These are phyloP conservation scores for Gnathonemus longibarbis DNA, from an alignment of 2,113 vertebrate genomes.

Conservation along the genomic window DNA sequence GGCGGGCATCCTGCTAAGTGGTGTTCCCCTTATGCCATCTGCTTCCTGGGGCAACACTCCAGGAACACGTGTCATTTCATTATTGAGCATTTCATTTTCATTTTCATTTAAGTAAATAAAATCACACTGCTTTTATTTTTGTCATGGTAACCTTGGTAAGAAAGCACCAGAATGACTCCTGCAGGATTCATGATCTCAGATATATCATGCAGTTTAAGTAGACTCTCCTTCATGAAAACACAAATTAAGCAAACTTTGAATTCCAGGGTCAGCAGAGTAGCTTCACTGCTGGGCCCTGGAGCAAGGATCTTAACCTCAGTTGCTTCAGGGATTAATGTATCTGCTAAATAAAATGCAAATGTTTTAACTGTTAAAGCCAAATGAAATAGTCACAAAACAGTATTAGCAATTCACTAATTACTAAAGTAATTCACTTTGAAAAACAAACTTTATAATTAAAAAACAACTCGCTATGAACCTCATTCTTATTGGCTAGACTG, in stretches of 20 bases:
- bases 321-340: neutral
- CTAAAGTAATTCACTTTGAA: neutral
- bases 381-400: neutral
- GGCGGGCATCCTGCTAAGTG: neutral
- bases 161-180: neutral
- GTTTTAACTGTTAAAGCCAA: neutral
- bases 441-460: neutral
- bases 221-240: neutral
- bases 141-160: neutral
- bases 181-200: neutral
- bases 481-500: slow-evolving; percentile 47
- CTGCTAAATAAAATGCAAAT: neutral
- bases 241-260: neutral
- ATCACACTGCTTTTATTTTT: neutral
- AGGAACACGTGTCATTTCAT: neutral
- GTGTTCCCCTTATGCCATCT: neutral
- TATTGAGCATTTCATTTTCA: neutral
- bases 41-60: neutral
- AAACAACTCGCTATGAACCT: slow-evolving; percentile 39
- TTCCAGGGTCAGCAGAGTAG: neutral
- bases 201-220: neutral
- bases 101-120: neutral
- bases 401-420: no score
- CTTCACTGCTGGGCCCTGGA: neutral
- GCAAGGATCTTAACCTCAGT: neutral